These are phyloP conservation scores for Pogonus chalceus DNA, from an alignment of 1,140 invertebrate genomes.

Conservation along the genomic window DNA sequence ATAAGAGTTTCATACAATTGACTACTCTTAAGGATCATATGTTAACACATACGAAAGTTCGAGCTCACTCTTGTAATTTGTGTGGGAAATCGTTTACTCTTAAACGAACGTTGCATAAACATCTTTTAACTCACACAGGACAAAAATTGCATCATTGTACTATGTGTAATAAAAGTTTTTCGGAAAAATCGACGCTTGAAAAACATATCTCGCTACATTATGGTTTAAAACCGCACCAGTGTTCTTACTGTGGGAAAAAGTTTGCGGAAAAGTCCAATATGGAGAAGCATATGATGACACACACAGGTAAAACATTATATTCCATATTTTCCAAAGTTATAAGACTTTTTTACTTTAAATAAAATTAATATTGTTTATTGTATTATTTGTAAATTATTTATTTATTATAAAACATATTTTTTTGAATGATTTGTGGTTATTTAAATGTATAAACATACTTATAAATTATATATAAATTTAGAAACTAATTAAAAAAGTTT, in stretches of 20 bases:
- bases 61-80: not conserved
- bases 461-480: too few relatives aligned
- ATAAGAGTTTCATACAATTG: constrained; percentile 25
- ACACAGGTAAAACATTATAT: too few relatives aligned
- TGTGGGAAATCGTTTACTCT: not conserved
- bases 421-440: too few relatives aligned
- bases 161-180: constrained; percentile 27
- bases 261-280: constrained; percentile 22
- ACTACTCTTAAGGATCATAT: constrained; percentile 7
- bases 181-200: constrained; percentile 26
- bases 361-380: too few relatives aligned
- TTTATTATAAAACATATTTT: too few relatives aligned
- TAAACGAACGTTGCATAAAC: not conserved
- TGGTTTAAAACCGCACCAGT: constrained; percentile 26
- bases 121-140: not conserved
- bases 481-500: too few relatives aligned
- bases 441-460: too few relatives aligned
- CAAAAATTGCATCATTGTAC: not conserved
- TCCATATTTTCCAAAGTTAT: too few relatives aligned
- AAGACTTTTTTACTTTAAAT: too few relatives aligned
- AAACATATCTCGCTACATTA: constrained; percentile 28
- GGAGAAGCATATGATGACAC: not conserved
- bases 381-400: too few relatives aligned
- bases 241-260: constrained; percentile 22
- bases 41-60: not conserved